These are phyloP conservation scores for Lacanobia oleracea DNA, from an alignment of 2,888 invertebrate species.

Conservation along the genomic window DNA sequence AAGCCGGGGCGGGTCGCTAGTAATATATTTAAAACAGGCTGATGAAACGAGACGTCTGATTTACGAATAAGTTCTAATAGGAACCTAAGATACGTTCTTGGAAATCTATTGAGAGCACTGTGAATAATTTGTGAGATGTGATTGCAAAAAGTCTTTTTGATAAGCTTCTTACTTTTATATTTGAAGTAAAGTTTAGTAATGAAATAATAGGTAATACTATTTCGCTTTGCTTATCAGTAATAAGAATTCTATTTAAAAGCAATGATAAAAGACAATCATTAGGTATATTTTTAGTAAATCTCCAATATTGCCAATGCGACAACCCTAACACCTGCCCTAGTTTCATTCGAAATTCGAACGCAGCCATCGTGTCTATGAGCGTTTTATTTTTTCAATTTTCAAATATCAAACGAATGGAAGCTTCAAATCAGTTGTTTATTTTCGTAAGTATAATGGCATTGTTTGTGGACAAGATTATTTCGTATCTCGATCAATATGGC, in stretches of 20 bases:
- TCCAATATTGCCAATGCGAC: slow-evolving; percentile 47
- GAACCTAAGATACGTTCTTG: not conserved
- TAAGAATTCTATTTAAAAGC: not conserved
- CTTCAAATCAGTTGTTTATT: slow-evolving; percentile 81
- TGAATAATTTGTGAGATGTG: slow-evolving; percentile 6
- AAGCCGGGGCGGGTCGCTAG: no score
- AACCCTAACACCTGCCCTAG: slow-evolving; percentile 79
- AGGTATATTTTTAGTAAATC: not conserved
- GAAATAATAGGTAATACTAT: not conserved
- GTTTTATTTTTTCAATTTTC: slow-evolving; percentile 81
- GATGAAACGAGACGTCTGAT: not conserved
- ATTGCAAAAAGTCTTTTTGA: not conserved
- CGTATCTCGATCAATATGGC: slow-evolving; percentile 84
- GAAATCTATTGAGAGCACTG: not conserved
- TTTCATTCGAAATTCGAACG: slow-evolving; percentile 81
- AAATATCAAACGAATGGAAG: slow-evolving; percentile 78
- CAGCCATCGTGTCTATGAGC: slow-evolving; percentile 80
- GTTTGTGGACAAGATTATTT: slow-evolving; percentile 86
- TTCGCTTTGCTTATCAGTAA: not conserved
- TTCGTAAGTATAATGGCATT: slow-evolving; percentile 86
- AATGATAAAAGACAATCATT: not conserved
- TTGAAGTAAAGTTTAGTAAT: no score
- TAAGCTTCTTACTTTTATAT: not conserved
- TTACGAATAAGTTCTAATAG: not conserved
- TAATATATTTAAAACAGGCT: not conserved